Conservation (phyloP, 1,140 invertebrate species). For the Calosoma granatense region DNA sequence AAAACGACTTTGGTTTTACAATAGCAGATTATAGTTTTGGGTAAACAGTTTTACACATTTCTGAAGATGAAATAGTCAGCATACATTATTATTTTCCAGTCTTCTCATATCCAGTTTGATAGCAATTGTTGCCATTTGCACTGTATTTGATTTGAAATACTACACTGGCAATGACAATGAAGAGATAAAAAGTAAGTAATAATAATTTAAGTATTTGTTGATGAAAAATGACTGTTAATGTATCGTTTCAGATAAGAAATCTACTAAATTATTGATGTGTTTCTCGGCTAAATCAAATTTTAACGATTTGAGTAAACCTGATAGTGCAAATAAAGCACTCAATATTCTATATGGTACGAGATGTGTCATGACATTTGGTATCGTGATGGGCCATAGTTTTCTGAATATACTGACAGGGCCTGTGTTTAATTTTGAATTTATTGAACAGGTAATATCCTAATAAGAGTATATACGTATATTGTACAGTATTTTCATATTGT, state of each 20-base stretch:
- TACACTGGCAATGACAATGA: not conserved
- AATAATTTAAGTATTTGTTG: not conserved
- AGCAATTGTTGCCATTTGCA: not conserved
- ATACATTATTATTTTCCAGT: not conserved
- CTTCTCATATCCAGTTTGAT: not conserved
- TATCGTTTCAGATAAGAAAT: not conserved
- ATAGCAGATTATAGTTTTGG: not conserved
- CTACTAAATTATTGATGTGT: not conserved
- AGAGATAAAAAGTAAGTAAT: not conserved
- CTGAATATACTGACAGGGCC: not conserved
- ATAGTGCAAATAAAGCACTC: not conserved
- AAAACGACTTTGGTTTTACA: not conserved
- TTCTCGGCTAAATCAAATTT: not conserved
- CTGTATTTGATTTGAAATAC: not conserved
- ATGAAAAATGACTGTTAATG: not conserved
- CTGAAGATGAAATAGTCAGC: not conserved
- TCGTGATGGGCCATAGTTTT: not conserved
- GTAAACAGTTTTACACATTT: not conserved
- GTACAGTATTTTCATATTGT: not conserved
- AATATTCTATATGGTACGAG: not conserved
- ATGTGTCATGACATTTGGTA: not conserved
- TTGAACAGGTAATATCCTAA: not conserved
- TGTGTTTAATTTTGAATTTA: not conserved
- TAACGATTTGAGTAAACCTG: not conserved
- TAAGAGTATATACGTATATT: not conserved